Base-by-base conservation (phyloP, 2,113 vertebrate species). In the Ochotona princeps region DNA sequence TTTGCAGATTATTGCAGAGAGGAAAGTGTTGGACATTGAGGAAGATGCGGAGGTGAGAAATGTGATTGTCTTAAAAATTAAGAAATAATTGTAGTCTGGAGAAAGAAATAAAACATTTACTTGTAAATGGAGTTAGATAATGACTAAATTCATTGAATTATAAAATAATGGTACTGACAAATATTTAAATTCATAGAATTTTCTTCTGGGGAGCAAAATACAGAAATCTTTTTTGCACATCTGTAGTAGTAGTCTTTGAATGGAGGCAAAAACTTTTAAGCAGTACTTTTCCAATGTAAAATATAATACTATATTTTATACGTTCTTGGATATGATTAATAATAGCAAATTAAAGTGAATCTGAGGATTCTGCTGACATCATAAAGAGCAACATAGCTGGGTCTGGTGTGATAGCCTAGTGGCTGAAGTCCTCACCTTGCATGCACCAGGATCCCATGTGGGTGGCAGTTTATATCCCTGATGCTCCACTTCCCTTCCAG, bases 131-230 rank as follows among this genome's bases (percentile, higher is more conserved):
- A 70, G 44, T n/a, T 76, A 65, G 85, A 73, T n/a, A 65, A 76
- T 84, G 38, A 90, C 79, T 65, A 69, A 67, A 57, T 90, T 84
- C n/a, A 88, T 81, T 57, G 49, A 80, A 80, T 65, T 84, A 23
- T 15, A 49, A 75, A 47, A 51, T 81, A 35, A 70, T 69, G 63
- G 30, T n/a, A 67, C 3, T 75, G 28, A 47, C n/a, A 69, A 32
- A 57, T 25, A 25, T 69, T 32, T 28, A 38, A 38, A 81, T 47
- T 65, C 14, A 11, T 9, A 83, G 12, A 10, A 80, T 38, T 49
- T 6, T 70, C 30, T 70, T 38, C 25, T 73, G n/a, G 14, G 17
- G 28, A 84, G 14, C 25, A 66, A 75, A 91, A 28, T 30, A 28
- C 12, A 61, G 65, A 44, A 11, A 10, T 47, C 15, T 1, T 3